Evolutionary conservation across 2,113 vertebrate genomes (phyloP).

Genomic region (Smithornis capensis): DNA sequence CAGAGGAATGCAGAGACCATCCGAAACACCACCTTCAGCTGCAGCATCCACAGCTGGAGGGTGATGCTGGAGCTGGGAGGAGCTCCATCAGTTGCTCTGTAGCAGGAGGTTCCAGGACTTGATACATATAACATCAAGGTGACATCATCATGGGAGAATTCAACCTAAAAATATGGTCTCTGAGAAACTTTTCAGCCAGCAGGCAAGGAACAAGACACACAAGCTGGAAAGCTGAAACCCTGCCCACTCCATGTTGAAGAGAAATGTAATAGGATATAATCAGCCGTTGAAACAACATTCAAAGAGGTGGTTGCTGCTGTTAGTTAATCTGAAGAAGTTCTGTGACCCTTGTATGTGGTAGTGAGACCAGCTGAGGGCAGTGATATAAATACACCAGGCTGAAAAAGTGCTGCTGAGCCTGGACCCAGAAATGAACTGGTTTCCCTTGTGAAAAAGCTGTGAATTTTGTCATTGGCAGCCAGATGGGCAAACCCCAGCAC

Average conservation of each 20-base stretch:
- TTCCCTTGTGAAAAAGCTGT: neutral
- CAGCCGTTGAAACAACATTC: neutral
- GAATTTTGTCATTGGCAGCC: neutral
- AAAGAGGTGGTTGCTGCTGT: neutral
- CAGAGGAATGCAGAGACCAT: neutral
- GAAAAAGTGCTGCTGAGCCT: neutral
- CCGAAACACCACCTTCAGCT: neutral
- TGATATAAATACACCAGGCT: neutral
- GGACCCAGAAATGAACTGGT: neutral
- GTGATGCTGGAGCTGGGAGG: neutral
- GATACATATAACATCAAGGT: neutral
- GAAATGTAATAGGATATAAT: neutral
- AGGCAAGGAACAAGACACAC: neutral
- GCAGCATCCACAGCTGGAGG: neutral
- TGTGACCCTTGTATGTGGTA: neutral
- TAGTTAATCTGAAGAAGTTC: neutral
- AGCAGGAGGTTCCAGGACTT: neutral
- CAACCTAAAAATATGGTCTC: neutral
- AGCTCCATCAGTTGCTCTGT: neutral
- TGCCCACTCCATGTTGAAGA: neutral
- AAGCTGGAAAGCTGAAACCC: neutral
- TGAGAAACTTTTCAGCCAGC: neutral
- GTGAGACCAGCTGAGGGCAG: neutral
- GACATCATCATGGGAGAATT: neutral
- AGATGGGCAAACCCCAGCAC: neutral